A percentile compares a stretch with the other conserved stretches of the same genome.
Conservation (phyloP, 2,888 invertebrate species). For the Chromoteleia sp. region DNA sequence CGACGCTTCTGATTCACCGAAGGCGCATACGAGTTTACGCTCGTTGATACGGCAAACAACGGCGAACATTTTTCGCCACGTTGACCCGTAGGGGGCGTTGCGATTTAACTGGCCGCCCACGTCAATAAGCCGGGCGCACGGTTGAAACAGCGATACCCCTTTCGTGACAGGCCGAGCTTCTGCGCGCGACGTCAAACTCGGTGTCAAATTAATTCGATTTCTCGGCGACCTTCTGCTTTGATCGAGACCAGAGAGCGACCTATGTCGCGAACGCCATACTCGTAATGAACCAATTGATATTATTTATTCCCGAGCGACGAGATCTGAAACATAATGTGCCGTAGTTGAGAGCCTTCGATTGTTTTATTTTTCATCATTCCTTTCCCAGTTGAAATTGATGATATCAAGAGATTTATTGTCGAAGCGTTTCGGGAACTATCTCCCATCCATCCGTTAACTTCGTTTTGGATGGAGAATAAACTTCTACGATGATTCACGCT, state of each 20-base stretch:
- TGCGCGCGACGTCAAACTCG: constrained; percentile 45
- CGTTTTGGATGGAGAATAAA: no score
- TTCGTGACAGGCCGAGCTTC: constrained; percentile 30
- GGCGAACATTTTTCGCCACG: constrained; percentile 27
- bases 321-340: constrained; percentile 60
- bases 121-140: constrained; percentile 30
- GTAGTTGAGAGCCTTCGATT: constrained; percentile 46
- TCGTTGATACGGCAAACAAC: neutral
- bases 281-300: constrained; percentile 66
- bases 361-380: constrained; percentile 61
- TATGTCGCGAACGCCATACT: constrained; percentile 53
- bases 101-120: constrained; percentile 51
- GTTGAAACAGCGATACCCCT: constrained; percentile 28
- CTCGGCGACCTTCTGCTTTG: constrained; percentile 68
- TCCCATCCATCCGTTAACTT: neutral
- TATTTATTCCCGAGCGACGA: constrained; percentile 59
- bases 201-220: constrained; percentile 69
- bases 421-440: neutral
- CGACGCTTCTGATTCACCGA: constrained; percentile 5
- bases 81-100: constrained; percentile 48
- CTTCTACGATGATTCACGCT: neutral
- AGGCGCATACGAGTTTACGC: neutral
- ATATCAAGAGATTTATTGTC: constrained; percentile 18
- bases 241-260: constrained; percentile 63
- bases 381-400: constrained; percentile 45